phyloP scores from a whole-genome alignment of 30 jellyfish, hydroid and myxozoan species.

The Aurelia aurita complex sp. Pacific region DNA sequence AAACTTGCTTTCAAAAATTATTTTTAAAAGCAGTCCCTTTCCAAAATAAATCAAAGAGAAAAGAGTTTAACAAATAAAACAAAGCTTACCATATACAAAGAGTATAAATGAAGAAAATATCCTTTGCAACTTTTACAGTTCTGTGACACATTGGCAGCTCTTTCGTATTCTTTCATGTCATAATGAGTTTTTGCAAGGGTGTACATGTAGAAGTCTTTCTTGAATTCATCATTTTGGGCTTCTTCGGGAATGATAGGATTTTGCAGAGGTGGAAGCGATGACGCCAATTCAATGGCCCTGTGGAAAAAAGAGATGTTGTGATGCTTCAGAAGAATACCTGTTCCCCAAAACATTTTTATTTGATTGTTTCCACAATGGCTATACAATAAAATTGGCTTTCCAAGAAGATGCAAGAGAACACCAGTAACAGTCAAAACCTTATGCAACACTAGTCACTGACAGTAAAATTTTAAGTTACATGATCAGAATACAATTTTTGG shows the following conservation, averaged over 20 bases:
- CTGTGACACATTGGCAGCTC: slow-evolving; percentile 75
- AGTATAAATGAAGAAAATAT: slow-evolving; percentile 66
- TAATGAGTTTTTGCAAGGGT: slow-evolving; percentile 76
- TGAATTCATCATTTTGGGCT: slow-evolving; percentile 33
- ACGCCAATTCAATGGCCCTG: slow-evolving; percentile 69
- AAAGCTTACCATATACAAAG: slow-evolving; percentile 76
- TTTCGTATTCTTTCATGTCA: slow-evolving; percentile 80
- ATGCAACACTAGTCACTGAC: too few relatives aligned
- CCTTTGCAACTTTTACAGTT: slow-evolving; percentile 74
- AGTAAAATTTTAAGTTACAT: too few relatives aligned
- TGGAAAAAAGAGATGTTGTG: neutral
- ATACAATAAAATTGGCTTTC: too few relatives aligned
- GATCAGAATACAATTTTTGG: too few relatives aligned
- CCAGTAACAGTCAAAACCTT: too few relatives aligned
- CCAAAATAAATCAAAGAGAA: too few relatives aligned
- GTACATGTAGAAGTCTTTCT: slow-evolving; percentile 79
- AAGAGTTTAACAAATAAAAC: too few relatives aligned
- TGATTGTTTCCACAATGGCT: too few relatives aligned
- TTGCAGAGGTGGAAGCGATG: slow-evolving; percentile 50
- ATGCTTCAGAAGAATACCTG: neutral
- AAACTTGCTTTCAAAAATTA: too few relatives aligned
- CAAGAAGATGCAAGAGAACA: too few relatives aligned
- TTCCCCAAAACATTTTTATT: too few relatives aligned
- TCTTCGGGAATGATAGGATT: slow-evolving; percentile 8
- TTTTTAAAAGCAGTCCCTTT: too few relatives aligned